These are phyloP conservation scores for Odontamblyopus lacepedii DNA, from an alignment of 2,797 vertebrate genomes.

Conservation along the genomic window DNA sequence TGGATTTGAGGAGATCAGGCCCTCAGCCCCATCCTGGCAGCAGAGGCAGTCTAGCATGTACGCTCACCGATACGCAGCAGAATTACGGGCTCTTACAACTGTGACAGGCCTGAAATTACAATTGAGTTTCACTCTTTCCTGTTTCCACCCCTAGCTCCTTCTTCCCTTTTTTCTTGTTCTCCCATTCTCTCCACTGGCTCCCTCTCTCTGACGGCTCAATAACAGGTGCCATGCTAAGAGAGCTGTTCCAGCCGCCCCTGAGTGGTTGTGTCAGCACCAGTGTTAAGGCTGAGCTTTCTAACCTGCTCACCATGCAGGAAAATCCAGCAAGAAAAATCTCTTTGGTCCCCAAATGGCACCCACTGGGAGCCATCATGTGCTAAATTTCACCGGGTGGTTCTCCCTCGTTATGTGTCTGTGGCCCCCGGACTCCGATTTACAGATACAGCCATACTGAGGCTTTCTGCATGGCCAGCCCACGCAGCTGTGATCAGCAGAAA, in stretches of 20 bases:
- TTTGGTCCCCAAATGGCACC: constrained; percentile 72
- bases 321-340: constrained; percentile 61
- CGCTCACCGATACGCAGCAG: constrained; percentile 73
- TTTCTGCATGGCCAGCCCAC: constrained; percentile 75
- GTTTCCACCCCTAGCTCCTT: constrained; percentile 64
- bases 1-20: constrained; percentile 34
- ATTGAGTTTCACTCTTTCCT: constrained; percentile 76
- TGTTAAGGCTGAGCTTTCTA: constrained; percentile 73
- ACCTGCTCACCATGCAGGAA: constrained; percentile 82
- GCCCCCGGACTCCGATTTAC: constrained; percentile 70
- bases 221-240: constrained; percentile 84
- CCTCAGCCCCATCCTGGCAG: constrained; percentile 33
- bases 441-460: constrained; percentile 70
- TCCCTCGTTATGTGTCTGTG: constrained; percentile 67
- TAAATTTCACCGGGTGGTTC: constrained; percentile 70
- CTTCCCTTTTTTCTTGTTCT: constrained; percentile 27
- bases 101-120: constrained; percentile 85
- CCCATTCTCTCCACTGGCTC: constrained; percentile 26
- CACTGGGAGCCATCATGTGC: constrained; percentile 74
- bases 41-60: constrained; percentile 57
- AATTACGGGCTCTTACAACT: constrained; percentile 81
- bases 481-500: constrained; percentile 78
- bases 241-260: constrained; percentile 81
- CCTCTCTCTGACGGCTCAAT: constrained; percentile 76
- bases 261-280: constrained; percentile 84